Conservation (phyloP, 2,113 vertebrate genomes). For the Cyprinodon brontotheroides region DNA sequence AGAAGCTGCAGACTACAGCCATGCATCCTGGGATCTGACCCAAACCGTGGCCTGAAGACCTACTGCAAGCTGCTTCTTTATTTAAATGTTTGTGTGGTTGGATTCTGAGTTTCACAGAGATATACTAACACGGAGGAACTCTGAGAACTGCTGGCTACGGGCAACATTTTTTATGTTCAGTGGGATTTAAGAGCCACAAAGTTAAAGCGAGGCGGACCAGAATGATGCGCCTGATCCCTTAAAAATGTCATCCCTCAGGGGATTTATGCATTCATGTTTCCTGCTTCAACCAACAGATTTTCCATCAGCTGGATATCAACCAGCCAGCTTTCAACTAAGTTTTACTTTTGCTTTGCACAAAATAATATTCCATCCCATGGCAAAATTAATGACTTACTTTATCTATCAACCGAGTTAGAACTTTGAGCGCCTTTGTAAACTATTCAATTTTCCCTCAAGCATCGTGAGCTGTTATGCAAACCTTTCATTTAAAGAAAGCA, state of each 20-base stretch:
- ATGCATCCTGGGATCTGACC: constrained; percentile 11
- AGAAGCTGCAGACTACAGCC: neutral
- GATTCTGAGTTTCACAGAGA: neutral
- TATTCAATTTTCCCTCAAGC: too few relatives aligned
- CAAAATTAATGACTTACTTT: neutral
- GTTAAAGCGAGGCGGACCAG: neutral
- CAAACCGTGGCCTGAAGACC: neutral
- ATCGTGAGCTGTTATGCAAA: too few relatives aligned
- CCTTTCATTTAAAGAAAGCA: too few relatives aligned
- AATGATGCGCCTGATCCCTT: neutral
- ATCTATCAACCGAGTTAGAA: too few relatives aligned
- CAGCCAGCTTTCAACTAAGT: neutral
- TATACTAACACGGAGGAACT: neutral
- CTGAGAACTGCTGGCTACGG: constrained; percentile 5
- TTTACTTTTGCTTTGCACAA: neutral
- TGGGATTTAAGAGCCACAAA: too few relatives aligned
- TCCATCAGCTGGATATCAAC: neutral
- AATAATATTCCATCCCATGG: neutral
- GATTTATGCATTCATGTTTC: neutral
- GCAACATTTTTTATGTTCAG: neutral
- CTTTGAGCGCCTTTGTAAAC: too few relatives aligned
- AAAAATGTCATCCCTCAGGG: neutral
- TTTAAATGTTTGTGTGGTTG: neutral
- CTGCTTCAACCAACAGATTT: neutral
- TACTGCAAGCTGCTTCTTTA: neutral